Conservation (phyloP, 2,113 vertebrate genomes). For the Aspiorhynchus laticeps region DNA sequence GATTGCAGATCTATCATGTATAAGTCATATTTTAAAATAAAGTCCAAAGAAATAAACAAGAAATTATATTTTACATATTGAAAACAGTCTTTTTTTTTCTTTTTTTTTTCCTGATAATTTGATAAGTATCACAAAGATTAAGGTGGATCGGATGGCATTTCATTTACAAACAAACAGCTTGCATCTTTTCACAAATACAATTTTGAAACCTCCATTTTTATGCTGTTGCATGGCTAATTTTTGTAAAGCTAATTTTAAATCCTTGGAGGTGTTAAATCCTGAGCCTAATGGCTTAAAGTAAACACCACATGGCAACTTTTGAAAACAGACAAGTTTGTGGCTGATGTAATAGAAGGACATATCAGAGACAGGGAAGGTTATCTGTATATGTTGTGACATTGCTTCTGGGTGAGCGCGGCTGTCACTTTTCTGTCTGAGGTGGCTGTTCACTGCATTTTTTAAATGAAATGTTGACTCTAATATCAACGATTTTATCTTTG, state of each 20-base stretch:
- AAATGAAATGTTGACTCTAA: constrained; percentile 22
- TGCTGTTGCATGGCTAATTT: neutral
- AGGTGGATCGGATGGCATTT: neutral
- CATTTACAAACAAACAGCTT: neutral
- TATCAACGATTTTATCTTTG: constrained; percentile 15
- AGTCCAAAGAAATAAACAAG: too few species aligned
- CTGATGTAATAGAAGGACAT: constrained; percentile 3
- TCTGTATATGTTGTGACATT: constrained; percentile 2
- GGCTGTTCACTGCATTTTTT: neutral
- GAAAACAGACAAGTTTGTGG: neutral
- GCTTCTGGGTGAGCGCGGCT: neutral
- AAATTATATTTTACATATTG: too few species aligned
- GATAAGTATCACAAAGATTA: neutral
- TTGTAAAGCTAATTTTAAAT: neutral
- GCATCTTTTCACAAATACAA: neutral
- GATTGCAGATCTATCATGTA: too few species aligned
- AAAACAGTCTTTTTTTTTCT: too few species aligned
- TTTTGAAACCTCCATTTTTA: neutral
- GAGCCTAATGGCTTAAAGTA: neutral
- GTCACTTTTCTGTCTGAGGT: constrained; percentile 21
- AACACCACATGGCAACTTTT: neutral
- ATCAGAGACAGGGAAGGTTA: constrained; percentile 11
- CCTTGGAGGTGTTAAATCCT: neutral
- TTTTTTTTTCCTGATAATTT: too few species aligned
- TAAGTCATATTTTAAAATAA: too few species aligned